Conservation (phyloP, 2,113 vertebrate species). For the Pseudorasbora parva region DNA sequence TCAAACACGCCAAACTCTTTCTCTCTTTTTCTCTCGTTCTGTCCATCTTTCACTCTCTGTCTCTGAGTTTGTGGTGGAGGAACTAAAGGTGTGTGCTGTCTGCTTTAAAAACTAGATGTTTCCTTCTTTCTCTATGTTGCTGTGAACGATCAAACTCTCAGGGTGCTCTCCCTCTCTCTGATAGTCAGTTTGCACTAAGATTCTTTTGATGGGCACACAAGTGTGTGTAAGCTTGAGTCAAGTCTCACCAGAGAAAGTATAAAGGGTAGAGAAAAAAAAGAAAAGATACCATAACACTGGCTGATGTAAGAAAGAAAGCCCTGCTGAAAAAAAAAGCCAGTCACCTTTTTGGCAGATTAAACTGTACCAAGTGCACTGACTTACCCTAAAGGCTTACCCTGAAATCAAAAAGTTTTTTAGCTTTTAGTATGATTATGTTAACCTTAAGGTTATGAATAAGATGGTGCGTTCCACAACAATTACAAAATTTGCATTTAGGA, state of each 20-base stretch:
- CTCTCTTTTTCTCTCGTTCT: background rate
- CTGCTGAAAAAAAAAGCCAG: background rate
- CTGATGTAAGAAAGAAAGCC: background rate
- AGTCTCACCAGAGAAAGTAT: background rate
- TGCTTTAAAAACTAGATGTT: constrained; percentile 25
- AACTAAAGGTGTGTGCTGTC: background rate
- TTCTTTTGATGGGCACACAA: constrained; percentile 12
- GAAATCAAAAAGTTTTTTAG: no score
- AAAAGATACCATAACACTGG: background rate
- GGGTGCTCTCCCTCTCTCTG: constrained; percentile 12
- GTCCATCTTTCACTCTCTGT: constrained; percentile 15
- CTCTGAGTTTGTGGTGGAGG: background rate
- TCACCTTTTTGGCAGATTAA: background rate
- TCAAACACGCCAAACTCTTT: constrained; percentile 19
- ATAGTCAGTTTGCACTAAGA: constrained; percentile 5
- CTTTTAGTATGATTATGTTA: no score
- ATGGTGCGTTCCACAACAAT: no score
- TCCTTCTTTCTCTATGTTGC: constrained; percentile 23
- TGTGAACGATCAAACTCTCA: background rate
- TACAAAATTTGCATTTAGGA: no score
- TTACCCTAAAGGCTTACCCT: no score
- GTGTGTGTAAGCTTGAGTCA: background rate
- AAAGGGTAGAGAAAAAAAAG: background rate
- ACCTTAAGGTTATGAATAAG: no score
- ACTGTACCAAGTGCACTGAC: background rate